A percentile compares a stretch with the other conserved stretches of the same genome.
Evolutionary conservation across 2,888 invertebrate species (phyloP).

Genomic region (Cheilosia vernalis): DNA sequence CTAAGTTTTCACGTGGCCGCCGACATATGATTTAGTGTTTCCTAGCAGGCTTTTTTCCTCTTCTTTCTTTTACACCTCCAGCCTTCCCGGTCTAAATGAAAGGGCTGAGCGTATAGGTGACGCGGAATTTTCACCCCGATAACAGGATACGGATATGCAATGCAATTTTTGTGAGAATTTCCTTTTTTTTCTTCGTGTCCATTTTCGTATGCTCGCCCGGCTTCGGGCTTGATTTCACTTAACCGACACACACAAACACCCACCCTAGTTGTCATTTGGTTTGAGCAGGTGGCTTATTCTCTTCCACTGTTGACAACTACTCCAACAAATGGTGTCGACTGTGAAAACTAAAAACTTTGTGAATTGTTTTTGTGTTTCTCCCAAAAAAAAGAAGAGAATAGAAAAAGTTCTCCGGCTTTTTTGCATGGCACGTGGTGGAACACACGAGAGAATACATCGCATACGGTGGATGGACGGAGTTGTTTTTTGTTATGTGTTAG

Average conservation of each 20-base stretch:
- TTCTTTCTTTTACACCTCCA: too few relatives aligned
- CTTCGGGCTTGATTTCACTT: conserved; percentile 69
- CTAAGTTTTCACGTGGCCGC: conserved; percentile 72
- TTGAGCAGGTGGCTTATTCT: conserved; percentile 43
- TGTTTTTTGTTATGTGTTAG: conserved; percentile 30
- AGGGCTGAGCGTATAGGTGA: conserved; percentile 42
- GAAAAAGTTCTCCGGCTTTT: conserved; percentile 36
- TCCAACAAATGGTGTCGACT: conserved; percentile 72
- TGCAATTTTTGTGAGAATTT: conserved; percentile 50
- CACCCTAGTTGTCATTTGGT: conserved; percentile 26
- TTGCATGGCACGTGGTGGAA: conserved; percentile 52
- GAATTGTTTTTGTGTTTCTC: conserved; percentile 61
- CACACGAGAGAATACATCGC: conserved; percentile 48
- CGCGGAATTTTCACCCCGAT: conserved; percentile 66
- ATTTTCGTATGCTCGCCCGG: conserved; percentile 35
- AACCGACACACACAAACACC: conserved; percentile 54
- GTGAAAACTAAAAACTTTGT: conserved; percentile 55
- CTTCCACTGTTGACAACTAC: conserved; percentile 63
- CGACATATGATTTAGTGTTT: conserved; percentile 73
- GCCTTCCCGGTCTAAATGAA: conserved; percentile 8
- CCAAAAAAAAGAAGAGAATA: conserved; percentile 10
- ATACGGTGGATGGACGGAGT: conserved; percentile 25
- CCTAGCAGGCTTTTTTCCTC: conserved; percentile 24
- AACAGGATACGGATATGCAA: conserved; percentile 71
- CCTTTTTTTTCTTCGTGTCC: conserved; percentile 16